Evolutionary conservation across 2,797 vertebrate genomes (phyloP).

Genomic region (Eospalax fontanierii): DNA sequence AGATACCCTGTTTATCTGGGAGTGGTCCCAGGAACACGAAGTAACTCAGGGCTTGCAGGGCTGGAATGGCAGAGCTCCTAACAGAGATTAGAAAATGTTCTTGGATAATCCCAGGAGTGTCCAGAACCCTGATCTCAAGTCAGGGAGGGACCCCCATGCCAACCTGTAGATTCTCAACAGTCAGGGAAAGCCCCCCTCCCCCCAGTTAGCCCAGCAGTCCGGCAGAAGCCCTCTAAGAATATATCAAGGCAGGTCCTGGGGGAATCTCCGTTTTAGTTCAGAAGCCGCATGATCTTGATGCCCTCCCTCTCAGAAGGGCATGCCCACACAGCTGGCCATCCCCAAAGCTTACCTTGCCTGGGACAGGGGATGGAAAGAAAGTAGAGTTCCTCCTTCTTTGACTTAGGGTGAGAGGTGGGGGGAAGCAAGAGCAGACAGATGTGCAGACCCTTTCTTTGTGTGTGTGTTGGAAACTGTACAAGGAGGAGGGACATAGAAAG

Average conservation of each 20-base stretch:
- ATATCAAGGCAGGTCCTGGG: neutral
- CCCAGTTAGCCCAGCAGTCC: neutral
- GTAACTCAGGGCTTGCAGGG: neutral
- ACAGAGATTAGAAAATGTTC: conserved; percentile 30
- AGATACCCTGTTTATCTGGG: neutral
- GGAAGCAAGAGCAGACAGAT: neutral
- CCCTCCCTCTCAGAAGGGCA: neutral
- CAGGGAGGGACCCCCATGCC: neutral
- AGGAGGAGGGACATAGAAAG: neutral
- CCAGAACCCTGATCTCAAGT: neutral
- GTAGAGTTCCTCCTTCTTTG: conserved; percentile 55
- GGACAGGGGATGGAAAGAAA: conserved; percentile 40
- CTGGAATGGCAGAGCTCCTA: neutral
- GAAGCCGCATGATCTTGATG: neutral
- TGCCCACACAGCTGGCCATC: neutral
- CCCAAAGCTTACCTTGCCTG: conserved; percentile 74
- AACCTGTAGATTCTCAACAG: neutral
- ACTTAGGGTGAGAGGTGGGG: neutral
- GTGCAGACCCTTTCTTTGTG: conserved; percentile 69
- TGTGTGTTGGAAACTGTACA: conserved; percentile 8
- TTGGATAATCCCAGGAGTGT: neutral
- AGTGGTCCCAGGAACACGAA: neutral
- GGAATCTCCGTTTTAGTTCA: neutral
- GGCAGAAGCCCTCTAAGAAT: conserved; percentile 28
- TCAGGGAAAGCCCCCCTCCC: neutral